Percentiles rank a stretch among this genome's conserved stretches.
phyloP scores from a whole-genome alignment of 2,888 invertebrate genomes.

The Cosmia pyralina region DNA sequence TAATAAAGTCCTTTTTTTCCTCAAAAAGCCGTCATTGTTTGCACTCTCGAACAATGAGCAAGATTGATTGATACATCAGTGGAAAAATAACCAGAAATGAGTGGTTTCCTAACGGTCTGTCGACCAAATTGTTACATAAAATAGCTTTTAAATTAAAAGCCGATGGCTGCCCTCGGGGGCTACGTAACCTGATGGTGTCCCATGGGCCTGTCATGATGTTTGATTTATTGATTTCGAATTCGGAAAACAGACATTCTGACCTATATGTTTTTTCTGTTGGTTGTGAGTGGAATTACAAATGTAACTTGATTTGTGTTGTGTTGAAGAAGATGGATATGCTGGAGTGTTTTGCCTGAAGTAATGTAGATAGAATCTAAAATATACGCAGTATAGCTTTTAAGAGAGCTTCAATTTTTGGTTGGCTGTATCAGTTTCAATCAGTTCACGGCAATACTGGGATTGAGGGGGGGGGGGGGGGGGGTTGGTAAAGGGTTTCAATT shows the following conservation, averaged over 20 bases:
- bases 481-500: too few relatives aligned
- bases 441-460: too few relatives aligned
- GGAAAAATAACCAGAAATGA: slow-evolving; percentile 69
- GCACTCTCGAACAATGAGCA: slow-evolving; percentile 57
- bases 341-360: not conserved
- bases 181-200: slow-evolving; percentile 54
- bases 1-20: slow-evolving; percentile 29
- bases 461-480: too few relatives aligned
- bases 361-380: not conserved
- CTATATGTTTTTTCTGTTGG: slow-evolving; percentile 30
- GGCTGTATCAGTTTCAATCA: too few relatives aligned
- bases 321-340: not conserved
- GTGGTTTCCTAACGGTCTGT: slow-evolving; percentile 72
- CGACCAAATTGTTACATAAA: slow-evolving; percentile 78
- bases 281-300: slow-evolving; percentile 24
- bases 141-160: slow-evolving; percentile 87
- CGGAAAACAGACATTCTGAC: slow-evolving; percentile 28
- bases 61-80: slow-evolving; percentile 74
- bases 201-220: slow-evolving; percentile 51
- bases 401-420: too few relatives aligned
- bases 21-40: slow-evolving; percentile 61
- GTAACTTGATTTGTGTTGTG: slow-evolving; percentile 11
- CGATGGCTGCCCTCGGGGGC: slow-evolving; percentile 62
- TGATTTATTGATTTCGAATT: slow-evolving; percentile 63
- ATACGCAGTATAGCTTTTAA: too few relatives aligned